Conservation (phyloP, 1,140 invertebrate genomes). For the Drosophila jambulina region DNA sequence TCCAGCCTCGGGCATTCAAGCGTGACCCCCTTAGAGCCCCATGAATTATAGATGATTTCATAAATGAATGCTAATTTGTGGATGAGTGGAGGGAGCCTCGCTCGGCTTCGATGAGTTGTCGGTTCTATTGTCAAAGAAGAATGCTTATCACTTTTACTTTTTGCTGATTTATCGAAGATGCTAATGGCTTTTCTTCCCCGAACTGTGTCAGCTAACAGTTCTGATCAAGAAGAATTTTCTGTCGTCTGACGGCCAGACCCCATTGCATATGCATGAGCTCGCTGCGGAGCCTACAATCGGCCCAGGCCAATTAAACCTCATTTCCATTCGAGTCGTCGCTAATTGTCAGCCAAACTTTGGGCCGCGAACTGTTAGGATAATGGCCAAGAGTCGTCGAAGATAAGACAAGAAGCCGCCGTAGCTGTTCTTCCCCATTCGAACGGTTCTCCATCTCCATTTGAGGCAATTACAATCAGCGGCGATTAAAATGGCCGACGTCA, state of each 20-base stretch:
- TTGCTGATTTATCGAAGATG: slow-evolving; percentile 54
- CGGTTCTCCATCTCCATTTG: slow-evolving; percentile 20
- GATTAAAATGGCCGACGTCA: slow-evolving; percentile 25
- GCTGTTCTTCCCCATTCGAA: slow-evolving; percentile 31
- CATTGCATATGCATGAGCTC: slow-evolving; percentile 57
- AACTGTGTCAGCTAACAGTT: slow-evolving; percentile 60
- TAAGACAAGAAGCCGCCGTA: slow-evolving; percentile 26
- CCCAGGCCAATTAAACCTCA: slow-evolving; percentile 46
- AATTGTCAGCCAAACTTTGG: slow-evolving; percentile 36
- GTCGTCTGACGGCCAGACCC: slow-evolving; percentile 10
- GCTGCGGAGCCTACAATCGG: slow-evolving; percentile 6
- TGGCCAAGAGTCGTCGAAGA: slow-evolving; percentile 20
- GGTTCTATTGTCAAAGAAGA: slow-evolving; percentile 37
- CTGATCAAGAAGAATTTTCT: slow-evolving; percentile 42
- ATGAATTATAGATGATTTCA: slow-evolving; percentile 48
- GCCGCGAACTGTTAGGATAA: slow-evolving; percentile 48
- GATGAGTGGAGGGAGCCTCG: slow-evolving; percentile 15
- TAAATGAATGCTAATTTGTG: slow-evolving; percentile 49
- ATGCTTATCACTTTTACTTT: slow-evolving; percentile 59
- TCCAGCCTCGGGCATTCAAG: slow-evolving; percentile 16
- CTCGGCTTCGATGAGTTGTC: slow-evolving; percentile 42
- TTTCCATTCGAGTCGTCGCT: slow-evolving; percentile 31
- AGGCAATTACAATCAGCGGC: slow-evolving; percentile 2
- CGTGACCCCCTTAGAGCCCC: slow-evolving; percentile 46
- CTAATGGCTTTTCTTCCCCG: slow-evolving; percentile 28